Evolutionary conservation across 2,113 vertebrate species (phyloP).

Genomic region (Gorsachius goisagi): DNA sequence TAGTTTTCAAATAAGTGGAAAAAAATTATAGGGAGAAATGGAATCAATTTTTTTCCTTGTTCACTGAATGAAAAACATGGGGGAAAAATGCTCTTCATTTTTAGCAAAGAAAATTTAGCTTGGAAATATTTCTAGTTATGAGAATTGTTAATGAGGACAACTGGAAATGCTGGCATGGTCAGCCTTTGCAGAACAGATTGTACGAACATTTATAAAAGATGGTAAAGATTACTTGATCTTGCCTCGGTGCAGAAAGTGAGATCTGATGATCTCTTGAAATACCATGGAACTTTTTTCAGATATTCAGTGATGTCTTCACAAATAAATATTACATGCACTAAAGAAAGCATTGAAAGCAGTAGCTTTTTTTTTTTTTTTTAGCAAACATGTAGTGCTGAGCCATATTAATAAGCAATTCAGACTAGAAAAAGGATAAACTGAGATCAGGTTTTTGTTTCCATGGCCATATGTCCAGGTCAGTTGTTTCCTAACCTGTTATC

Average conservation of each 20-base stretch:
- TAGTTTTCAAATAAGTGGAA: neutral
- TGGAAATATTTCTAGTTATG: neutral
- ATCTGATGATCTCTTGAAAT: neutral
- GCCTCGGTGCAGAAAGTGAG: neutral
- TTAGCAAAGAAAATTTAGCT: neutral
- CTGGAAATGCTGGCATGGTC: neutral
- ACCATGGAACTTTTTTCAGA: neutral
- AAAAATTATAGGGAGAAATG: neutral
- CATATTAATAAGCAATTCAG: neutral
- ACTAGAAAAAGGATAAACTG: neutral
- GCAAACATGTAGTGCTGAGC: neutral
- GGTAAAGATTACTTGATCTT: neutral
- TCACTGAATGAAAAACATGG: neutral
- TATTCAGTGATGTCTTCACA: neutral
- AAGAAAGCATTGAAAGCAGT: neutral
- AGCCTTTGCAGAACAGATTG: neutral
- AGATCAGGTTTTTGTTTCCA: neutral
- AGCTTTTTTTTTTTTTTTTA: neutral
- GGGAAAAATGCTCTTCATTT: neutral
- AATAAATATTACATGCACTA: neutral
- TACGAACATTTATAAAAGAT: neutral
- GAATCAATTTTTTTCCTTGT: neutral
- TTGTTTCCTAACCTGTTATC: neutral
- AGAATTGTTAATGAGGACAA: neutral
- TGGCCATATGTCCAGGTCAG: neutral